Conservation (phyloP, 1,140 invertebrate species). For the Caenorhabditis remanei region DNA sequence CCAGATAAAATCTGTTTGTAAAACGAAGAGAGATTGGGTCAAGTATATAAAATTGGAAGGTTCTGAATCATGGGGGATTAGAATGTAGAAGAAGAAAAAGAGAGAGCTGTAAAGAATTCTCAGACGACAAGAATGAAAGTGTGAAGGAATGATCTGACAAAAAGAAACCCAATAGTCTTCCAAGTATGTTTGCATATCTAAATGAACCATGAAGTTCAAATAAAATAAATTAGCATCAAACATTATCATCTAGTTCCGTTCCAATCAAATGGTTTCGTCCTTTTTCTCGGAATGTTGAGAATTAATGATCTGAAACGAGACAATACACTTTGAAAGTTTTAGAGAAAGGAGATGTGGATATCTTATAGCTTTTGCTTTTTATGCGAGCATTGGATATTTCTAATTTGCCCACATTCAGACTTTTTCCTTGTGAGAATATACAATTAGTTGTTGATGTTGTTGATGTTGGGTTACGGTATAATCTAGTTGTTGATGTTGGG, state of each 20-base stretch:
- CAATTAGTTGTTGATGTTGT: too few species aligned
- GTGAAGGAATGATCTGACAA: not conserved
- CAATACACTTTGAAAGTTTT: too few species aligned
- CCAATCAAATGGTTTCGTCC: not conserved
- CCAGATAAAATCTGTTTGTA: constrained; percentile 19
- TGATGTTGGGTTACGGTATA: too few species aligned
- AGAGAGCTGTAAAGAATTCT: not conserved
- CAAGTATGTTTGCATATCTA: constrained; percentile 9
- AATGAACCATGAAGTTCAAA: constrained; percentile 44
- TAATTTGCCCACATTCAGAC: too few species aligned
- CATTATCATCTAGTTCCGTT: constrained; percentile 22
- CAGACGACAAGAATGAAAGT: not conserved
- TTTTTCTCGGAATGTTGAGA: not conserved
- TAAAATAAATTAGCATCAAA: constrained; percentile 13
- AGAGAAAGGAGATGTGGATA: too few species aligned
- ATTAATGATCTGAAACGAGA: not conserved
- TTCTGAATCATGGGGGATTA: not conserved
- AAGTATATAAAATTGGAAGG: constrained; percentile 11
- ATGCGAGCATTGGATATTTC: too few species aligned
- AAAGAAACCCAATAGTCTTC: not conserved
- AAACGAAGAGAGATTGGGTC: constrained; percentile 3
- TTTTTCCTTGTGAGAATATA: too few species aligned
- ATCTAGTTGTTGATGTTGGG: too few species aligned
- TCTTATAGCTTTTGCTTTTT: too few species aligned
- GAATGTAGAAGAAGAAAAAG: not conserved